Evolutionary conservation across 2,113 vertebrate genomes (phyloP).

Genomic region (Myrmecobius fasciatus): DNA sequence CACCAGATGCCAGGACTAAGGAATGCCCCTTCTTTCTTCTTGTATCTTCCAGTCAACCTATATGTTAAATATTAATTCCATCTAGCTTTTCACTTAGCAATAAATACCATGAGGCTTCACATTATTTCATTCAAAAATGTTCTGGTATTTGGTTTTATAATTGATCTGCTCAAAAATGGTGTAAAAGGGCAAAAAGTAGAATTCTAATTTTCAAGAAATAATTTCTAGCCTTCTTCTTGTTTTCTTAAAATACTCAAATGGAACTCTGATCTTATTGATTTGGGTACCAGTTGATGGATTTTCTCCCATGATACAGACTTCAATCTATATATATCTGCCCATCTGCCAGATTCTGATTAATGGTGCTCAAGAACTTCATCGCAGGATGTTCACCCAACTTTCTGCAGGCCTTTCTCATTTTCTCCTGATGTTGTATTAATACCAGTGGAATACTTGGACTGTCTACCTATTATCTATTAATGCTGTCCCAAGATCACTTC

Average conservation of each 20-base stretch:
- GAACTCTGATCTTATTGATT: neutral
- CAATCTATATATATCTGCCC: neutral
- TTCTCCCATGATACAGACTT: neutral
- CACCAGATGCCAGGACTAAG: neutral
- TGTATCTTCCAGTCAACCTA: neutral
- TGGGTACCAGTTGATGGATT: neutral
- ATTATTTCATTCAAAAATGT: neutral
- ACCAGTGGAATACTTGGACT: neutral
- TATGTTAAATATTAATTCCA: neutral
- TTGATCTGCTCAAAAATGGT: neutral
- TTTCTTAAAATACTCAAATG: neutral
- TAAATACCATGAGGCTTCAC: neutral
- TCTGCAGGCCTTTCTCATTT: neutral
- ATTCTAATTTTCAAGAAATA: neutral
- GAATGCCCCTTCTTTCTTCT: neutral
- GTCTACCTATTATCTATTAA: neutral
- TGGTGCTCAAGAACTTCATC: neutral
- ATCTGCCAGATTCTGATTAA: neutral
- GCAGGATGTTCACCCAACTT: neutral
- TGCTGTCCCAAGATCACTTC: neutral
- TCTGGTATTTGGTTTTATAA: neutral
- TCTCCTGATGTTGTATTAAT: neutral
- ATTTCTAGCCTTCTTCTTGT: neutral
- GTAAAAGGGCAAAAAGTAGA: neutral
- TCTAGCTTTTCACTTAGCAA: constrained; percentile 2